phyloP scores from a whole-genome alignment of 2,797 vertebrate species.

The Steatocranus sp. region DNA sequence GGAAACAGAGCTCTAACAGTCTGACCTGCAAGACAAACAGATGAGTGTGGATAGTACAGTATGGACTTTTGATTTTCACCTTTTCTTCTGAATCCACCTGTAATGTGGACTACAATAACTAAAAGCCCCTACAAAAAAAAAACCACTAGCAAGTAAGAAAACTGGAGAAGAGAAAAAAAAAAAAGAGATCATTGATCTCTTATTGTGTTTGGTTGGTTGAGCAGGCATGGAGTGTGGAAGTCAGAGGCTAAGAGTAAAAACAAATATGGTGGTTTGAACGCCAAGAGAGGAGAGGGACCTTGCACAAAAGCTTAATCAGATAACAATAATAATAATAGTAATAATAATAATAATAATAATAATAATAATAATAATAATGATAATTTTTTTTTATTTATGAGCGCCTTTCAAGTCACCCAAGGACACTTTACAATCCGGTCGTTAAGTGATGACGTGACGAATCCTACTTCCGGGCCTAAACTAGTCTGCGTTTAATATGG shows the following conservation, averaged over 20 bases:
- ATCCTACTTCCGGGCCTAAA: too few species aligned
- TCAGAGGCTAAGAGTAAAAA: neutral
- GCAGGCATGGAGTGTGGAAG: neutral
- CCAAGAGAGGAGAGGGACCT: neutral
- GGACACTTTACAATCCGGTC: too few species aligned
- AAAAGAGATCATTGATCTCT: neutral
- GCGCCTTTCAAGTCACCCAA: too few species aligned
- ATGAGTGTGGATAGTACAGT: neutral
- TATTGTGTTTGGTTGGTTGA: neutral
- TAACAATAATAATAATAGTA: neutral
- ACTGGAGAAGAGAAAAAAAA: neutral
- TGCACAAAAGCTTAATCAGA: conserved; percentile 15
- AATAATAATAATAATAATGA: too few species aligned
- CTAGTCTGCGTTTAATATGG: too few species aligned
- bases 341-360: too few species aligned
- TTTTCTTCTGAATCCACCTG: neutral
- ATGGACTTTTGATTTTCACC: neutral
- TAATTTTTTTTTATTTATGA: too few species aligned
- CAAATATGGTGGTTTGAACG: conserved; percentile 1
- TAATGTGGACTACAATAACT: neutral
- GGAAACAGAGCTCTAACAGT: neutral
- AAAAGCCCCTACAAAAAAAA: neutral
- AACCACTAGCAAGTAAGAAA: neutral
- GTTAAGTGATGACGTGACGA: too few species aligned
- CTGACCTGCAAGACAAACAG: neutral